A percentile compares a stretch with the other conserved stretches of the same genome.
Conservation (phyloP, 2,797 vertebrate genomes). For the Rhinatrema bivittatum region DNA sequence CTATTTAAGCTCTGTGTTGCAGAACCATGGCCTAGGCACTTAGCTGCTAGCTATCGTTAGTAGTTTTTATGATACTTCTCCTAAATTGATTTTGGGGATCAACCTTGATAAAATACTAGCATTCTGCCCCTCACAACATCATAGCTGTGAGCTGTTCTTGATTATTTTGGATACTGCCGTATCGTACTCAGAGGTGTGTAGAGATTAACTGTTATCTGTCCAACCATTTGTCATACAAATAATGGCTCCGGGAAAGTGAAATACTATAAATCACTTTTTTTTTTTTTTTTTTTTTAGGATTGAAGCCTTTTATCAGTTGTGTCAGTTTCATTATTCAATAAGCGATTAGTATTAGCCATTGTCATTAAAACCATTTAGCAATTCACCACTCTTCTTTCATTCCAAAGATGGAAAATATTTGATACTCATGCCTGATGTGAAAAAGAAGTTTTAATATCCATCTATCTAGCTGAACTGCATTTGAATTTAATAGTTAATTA, state of each 20-base stretch:
- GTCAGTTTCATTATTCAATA: conserved; percentile 90
- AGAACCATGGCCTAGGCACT: not conserved
- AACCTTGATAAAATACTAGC: conserved; percentile 34
- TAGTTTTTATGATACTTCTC: conserved; percentile 2
- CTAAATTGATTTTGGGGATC: conserved; percentile 31
- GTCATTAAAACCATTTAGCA: conserved; percentile 67
- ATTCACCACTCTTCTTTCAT: conserved; percentile 3
- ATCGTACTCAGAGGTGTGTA: conserved; percentile 15
- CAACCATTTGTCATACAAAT: conserved; percentile 64
- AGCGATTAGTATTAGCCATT: conserved; percentile 75
- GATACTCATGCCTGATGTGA: not conserved
- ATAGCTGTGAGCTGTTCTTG: not conserved
- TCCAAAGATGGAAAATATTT: not conserved
- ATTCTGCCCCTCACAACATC: conserved; percentile 7
- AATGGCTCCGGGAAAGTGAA: conserved; percentile 72
- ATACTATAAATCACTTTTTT: conserved; percentile 85
- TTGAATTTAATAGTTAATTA: not conserved
- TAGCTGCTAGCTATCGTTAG: conserved; percentile 7
- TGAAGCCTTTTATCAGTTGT: conserved; percentile 91
- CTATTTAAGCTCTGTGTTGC: not conserved
- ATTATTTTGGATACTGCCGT: conserved; percentile 29
- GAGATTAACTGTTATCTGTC: conserved; percentile 50
- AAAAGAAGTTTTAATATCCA: not conserved
- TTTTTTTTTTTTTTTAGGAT: conserved; percentile 58
- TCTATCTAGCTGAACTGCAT: not conserved